Evolutionary conservation across 2,888 invertebrate genomes (phyloP).

Genomic region (Bhutanitis thaidina): DNA sequence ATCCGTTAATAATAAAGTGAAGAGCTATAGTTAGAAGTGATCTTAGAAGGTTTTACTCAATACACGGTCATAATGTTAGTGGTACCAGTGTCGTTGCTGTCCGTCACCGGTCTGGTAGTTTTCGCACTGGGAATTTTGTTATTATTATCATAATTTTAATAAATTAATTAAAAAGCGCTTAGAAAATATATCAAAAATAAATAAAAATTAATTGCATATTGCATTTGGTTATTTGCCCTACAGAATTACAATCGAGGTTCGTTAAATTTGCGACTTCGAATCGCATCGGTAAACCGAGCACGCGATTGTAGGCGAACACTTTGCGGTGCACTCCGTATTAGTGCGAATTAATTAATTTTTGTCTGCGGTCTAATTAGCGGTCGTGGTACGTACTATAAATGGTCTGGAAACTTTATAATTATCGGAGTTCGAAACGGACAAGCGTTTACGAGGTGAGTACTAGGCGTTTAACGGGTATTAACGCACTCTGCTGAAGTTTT

Average conservation of each 20-base stretch:
- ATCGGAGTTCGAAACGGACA: constrained; percentile 22
- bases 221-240: neutral
- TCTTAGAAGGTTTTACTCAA: too few relatives aligned
- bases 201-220: neutral
- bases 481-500: constrained; percentile 19
- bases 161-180: too few relatives aligned
- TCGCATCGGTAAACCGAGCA: neutral
- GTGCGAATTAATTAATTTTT: constrained; percentile 27
- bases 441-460: constrained; percentile 22
- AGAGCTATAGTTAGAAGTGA: too few relatives aligned
- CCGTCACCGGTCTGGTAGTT: too few relatives aligned
- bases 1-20: too few relatives aligned
- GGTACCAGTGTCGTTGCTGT: too few relatives aligned
- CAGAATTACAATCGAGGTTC: neutral
- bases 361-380: constrained; percentile 27
- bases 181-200: neutral
- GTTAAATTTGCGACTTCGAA: constrained; percentile 2
- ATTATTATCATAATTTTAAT: too few relatives aligned
- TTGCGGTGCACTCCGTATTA: constrained; percentile 22
- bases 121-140: too few relatives aligned
- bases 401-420: constrained; percentile 26
- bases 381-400: constrained; percentile 21
- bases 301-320: constrained; percentile 15
- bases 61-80: too few relatives aligned
- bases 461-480: constrained; percentile 21